Base-by-base conservation (phyloP, 2,888 invertebrate species). In the Epirrhoe tristata region DNA sequence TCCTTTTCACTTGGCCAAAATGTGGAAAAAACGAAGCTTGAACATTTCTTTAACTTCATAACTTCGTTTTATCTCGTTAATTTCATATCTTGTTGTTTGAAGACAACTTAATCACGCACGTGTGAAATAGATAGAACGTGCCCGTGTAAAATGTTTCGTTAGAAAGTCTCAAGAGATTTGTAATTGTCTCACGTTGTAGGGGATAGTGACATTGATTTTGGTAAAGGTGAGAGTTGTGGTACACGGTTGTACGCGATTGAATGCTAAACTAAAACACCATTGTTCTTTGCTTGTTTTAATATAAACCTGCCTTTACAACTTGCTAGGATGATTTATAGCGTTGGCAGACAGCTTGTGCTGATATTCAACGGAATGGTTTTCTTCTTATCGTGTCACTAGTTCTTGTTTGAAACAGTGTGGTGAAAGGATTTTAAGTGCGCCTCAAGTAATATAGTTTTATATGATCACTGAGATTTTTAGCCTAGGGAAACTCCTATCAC, bases 81-180 rank as follows among this genome's bases (percentile, higher is more conserved):
- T 43, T 10, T 43, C 3, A 43, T 43, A 43, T 43, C 39, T 43
- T 12, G 39, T 12, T 5, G 39, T 43, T 43, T 43, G 39, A 10
- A 43, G 12, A 12, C 39, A 43, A 43, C 39, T 10, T 43, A 43
- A 43, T 43, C 39, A 43, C 4, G 12, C 39, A 43, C 39, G 39
- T 12, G 39, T 43, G 39, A 43, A 12, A 43, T 0, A 43, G 39
- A 43, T 43, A 43, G 39, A 43, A 43, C 82, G 77, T 75, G 78
- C 86, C 77, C 82, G 71, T 82, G 84, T 87, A 80, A 86, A 91
- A 90, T 91, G 90, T 89, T 91, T 90, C 80, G 85, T 81, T 91
- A 89, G 93, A 93, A 93, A 93, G 93, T 91, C 87, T 74, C 81
- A 67, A 71, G 69, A 81, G 87, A 77, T 69, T 83, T 79, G 78